phyloP scores from a whole-genome alignment of 2,113 vertebrate genomes.

The Pipra filicauda region DNA sequence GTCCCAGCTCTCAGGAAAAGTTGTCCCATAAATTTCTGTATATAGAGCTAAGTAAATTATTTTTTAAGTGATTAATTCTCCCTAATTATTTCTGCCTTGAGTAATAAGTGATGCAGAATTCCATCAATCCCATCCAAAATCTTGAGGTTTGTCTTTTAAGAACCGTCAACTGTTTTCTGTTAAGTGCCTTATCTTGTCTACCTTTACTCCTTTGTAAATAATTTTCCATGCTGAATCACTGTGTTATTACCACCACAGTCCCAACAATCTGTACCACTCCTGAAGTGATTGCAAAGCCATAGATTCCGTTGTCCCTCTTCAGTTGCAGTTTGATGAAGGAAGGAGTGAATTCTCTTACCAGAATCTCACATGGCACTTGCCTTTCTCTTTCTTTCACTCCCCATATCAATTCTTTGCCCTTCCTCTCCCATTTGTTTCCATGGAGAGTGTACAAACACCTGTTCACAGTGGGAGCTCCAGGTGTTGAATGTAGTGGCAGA shows the following conservation, averaged over 20 bases:
- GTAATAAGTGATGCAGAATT: background rate
- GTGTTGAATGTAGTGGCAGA: background rate
- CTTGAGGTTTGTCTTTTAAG: background rate
- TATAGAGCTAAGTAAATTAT: background rate
- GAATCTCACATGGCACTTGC: background rate
- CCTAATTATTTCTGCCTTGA: background rate
- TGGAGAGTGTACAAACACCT: background rate
- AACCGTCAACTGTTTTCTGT: background rate
- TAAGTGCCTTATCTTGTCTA: background rate
- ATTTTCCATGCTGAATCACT: background rate
- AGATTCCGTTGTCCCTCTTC: background rate
- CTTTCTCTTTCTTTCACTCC: background rate
- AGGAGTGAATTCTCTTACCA: background rate
- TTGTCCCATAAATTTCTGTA: background rate
- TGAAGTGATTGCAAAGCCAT: background rate
- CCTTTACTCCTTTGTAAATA: background rate
- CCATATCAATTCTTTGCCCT: background rate
- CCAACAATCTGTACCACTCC: background rate
- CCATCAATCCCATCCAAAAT: background rate
- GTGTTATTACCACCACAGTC: background rate
- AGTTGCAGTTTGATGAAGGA: background rate
- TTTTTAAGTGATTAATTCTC: background rate
- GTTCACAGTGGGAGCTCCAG: background rate
- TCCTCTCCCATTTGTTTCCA: background rate
- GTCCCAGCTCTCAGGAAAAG: background rate